Conservation (phyloP, 2,888 invertebrate genomes). For the Acanthosepion pharaonis region DNA sequence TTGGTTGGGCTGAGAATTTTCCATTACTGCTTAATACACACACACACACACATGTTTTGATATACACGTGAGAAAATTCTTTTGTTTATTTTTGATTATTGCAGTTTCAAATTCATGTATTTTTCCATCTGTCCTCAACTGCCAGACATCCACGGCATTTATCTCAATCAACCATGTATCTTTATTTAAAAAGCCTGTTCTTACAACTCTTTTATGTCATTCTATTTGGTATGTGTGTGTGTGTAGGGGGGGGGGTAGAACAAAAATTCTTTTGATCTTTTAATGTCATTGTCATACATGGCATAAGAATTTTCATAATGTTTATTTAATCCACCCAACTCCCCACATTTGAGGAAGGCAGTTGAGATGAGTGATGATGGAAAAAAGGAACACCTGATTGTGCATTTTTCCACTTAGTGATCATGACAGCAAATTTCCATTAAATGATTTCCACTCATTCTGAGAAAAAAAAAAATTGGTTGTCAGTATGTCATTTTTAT, state of each 20-base stretch:
- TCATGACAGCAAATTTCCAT: not conserved
- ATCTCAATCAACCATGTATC: not conserved
- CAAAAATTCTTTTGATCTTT: too few species aligned
- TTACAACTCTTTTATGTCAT: not conserved
- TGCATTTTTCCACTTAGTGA: not conserved
- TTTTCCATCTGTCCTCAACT: too few species aligned
- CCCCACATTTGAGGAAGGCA: not conserved
- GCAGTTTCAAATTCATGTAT: too few species aligned
- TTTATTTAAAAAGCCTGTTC: not conserved
- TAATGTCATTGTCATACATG: not conserved
- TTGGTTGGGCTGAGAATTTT: too few species aligned
- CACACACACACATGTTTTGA: too few species aligned
- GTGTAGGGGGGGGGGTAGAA: too few species aligned
- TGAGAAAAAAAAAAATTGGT: not conserved
- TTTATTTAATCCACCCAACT: not conserved
- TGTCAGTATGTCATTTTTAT: too few species aligned
- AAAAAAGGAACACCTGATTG: not conserved
- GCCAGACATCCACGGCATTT: too few species aligned
- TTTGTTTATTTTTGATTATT: too few species aligned
- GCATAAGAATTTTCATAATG: not conserved
- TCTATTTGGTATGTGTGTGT: not conserved
- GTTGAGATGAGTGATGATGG: too few species aligned
- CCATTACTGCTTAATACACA: too few species aligned
- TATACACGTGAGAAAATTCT: too few species aligned
- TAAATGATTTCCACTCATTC: not conserved